These are phyloP conservation scores for Strongylocentrotus purpuratus DNA, from an alignment of 35 echinoderm and acorn worm genomes.

Conservation along the genomic window DNA sequence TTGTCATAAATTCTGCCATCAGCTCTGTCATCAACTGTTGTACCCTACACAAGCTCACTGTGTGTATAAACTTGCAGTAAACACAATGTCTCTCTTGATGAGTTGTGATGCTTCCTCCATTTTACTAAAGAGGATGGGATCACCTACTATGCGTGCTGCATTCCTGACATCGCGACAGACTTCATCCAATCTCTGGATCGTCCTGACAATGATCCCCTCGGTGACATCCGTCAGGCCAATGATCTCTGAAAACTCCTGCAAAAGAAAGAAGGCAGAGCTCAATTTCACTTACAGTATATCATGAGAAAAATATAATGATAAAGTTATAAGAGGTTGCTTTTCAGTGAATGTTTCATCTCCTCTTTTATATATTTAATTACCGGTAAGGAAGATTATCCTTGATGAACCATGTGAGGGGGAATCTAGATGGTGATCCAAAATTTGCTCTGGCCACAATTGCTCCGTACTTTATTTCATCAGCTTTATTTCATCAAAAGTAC, in stretches of 20 bases:
- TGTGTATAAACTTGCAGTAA: conserved; percentile 98
- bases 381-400: no score
- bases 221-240: conserved; percentile 91
- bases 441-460: no score
- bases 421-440: no score
- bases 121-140: conserved; percentile 81
- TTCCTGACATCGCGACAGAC: conserved; percentile 87
- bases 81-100: conserved; percentile 98
- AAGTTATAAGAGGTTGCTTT: no score
- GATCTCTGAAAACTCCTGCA: conserved; percentile 89
- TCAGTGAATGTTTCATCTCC: no score
- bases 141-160: conserved; percentile 87
- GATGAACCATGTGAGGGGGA: no score
- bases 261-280: neutral
- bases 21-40: neutral
- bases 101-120: conserved; percentile 92
- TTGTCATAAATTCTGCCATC: neutral
- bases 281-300: no score
- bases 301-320: no score
- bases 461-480: no score
- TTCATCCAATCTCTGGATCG: conserved; percentile 94
- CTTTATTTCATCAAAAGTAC: no score
- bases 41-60: conserved; percentile 51
- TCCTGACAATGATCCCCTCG: conserved; percentile 92
- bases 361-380: no score